Base-by-base conservation (phyloP, 2,113 vertebrate genomes). In the Chaetops frenatus region DNA sequence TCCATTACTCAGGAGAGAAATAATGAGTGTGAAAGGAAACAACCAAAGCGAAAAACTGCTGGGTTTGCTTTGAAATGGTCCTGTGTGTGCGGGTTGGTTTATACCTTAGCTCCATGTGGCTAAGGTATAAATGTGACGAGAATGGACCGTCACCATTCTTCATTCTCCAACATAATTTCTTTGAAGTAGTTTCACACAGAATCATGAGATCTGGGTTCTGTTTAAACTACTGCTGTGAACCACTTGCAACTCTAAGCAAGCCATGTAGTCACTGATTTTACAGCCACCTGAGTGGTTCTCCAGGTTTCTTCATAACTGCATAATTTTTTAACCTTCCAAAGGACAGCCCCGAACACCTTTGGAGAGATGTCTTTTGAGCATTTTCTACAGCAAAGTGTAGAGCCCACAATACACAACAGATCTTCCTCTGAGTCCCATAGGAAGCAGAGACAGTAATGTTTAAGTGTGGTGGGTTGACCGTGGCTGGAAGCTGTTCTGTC, bases 61-160 rank as follows among this genome's bases (percentile, higher is more conserved):
- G 21, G 5, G 1, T n/a, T 89, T 21, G 16, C 24, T 57, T 57
- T 35, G 57, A 84, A 79, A 42, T 25, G 5, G 48, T 44, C 12
- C 10, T 74, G 1, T 0, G 0, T 61, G 6, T 60, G 8, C 29
- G 33, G n/a, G 24, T 42, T 45, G 8, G 14, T 88, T 70, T 62
- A 23, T 24, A 66, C 10, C 25, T 35, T 44, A 56, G 23, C 15
- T 62, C 17, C 23, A 21, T 0, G 0, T 21, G 9, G 29, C 38
- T 86, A n/a, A n/a, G n/a, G n/a, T n/a, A n/a, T n/a, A 78, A 28
- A 92, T 48, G 25, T 15, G 15, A 21, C 4, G 2, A 85, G 38
- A 74, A 74, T 27, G 72, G 40, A 33, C 17, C 3, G 27, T 61
- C 70, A 27, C 31, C 6, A 20, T 70, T 82, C 47, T 44, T 78